phyloP scores from a whole-genome alignment of 2,113 vertebrate species.

The Heterochromis multidens region DNA sequence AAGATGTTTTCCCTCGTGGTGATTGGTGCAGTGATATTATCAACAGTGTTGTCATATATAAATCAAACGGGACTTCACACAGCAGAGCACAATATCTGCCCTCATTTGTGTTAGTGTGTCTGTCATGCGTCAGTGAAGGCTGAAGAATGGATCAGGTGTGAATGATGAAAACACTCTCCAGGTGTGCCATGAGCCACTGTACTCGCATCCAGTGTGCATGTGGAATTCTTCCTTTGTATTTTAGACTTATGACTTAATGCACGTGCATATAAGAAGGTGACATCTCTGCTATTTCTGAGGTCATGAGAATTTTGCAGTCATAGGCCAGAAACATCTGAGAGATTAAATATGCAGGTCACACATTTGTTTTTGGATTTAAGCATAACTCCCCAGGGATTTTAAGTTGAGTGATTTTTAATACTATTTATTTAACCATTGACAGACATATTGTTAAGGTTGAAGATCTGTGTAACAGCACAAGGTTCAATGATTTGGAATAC shows the following conservation, averaged over 20 bases:
- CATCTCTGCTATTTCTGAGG: too few relatives aligned
- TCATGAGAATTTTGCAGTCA: too few relatives aligned
- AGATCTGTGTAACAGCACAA: not conserved
- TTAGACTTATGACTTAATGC: not conserved
- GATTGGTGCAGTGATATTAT: slow-evolving; percentile 12
- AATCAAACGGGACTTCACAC: not conserved
- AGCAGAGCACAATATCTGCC: slow-evolving; percentile 22
- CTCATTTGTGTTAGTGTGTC: not conserved
- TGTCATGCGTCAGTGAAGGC: not conserved
- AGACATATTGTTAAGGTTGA: not conserved
- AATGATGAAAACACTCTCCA: not conserved
- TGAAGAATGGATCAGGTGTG: not conserved
- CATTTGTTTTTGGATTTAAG: not conserved
- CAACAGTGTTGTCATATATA: not conserved
- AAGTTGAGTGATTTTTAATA: not conserved
- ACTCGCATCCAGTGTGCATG: not conserved
- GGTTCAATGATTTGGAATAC: not conserved
- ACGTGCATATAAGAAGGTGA: not conserved
- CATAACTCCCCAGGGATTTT: not conserved
- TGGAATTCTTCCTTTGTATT: not conserved
- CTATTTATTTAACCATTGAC: not conserved
- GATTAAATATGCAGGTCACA: not conserved
- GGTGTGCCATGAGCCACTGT: not conserved
- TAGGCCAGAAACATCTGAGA: not conserved
- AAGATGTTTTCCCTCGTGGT: not conserved